phyloP scores from a whole-genome alignment of 2,797 vertebrate genomes.

The Poeciliopsis turneri region DNA sequence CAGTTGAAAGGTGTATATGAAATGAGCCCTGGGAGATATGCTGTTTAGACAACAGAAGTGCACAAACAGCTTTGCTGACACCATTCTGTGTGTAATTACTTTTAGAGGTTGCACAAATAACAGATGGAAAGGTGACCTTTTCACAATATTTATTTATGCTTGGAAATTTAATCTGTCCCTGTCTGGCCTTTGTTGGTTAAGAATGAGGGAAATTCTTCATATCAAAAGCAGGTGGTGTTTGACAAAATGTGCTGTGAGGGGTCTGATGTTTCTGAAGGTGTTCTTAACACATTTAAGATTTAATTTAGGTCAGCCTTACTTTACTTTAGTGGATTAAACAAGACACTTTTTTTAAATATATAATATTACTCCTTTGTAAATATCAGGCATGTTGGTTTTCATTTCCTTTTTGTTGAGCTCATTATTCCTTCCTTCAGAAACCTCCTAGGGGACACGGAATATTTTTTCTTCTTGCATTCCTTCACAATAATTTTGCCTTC shows the following conservation, averaged over 20 bases:
- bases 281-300: conserved; percentile 9
- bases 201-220: conserved; percentile 59
- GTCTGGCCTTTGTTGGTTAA: conserved; percentile 71
- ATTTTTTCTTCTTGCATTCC: background rate
- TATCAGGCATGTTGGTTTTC: background rate
- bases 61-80: conserved; percentile 73
- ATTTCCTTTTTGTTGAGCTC: conserved; percentile 25
- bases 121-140: conserved; percentile 83
- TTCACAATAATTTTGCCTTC: background rate
- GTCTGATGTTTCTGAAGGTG: background rate
- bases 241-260: conserved; percentile 27
- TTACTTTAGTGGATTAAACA: conserved; percentile 4
- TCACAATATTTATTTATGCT: conserved; percentile 80
- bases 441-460: background rate
- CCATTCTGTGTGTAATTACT: conserved; percentile 78
- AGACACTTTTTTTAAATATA: background rate
- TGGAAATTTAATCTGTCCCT: conserved; percentile 75
- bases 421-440: conserved; percentile 39
- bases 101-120: conserved; percentile 82
- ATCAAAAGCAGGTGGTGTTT: conserved; percentile 59
- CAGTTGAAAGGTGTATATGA: conserved; percentile 66
- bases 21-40: conserved; percentile 67
- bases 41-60: conserved; percentile 73
- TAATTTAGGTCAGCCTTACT: background rate
- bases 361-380: conserved; percentile 10